phyloP scores from a whole-genome alignment of 2,888 invertebrate species.

The Coelogynopora nodosa region DNA sequence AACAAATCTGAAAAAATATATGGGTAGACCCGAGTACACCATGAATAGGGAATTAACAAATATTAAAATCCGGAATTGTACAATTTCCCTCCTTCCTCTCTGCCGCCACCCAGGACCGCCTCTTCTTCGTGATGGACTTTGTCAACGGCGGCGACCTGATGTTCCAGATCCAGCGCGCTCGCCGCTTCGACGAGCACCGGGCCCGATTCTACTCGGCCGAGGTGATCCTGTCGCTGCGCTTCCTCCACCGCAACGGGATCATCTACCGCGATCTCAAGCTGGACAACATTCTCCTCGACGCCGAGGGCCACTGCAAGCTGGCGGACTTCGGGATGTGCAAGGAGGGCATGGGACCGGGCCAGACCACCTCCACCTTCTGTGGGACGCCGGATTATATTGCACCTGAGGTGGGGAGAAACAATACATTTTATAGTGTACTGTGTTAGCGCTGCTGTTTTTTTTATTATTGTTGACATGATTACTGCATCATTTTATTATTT shows the following conservation, averaged over 20 bases:
- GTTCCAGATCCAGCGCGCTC: slow-evolving; percentile 97
- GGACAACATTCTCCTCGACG: slow-evolving; percentile 93
- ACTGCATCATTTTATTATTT: background rate
- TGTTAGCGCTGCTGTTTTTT: background rate
- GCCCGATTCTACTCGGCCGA: slow-evolving; percentile 97
- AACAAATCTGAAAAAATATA: too few species aligned
- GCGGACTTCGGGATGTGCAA: slow-evolving; percentile 87
- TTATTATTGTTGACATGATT: background rate
- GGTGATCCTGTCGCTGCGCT: slow-evolving; percentile 92
- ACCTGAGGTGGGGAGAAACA: slow-evolving; percentile 72
- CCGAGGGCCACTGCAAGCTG: slow-evolving; percentile 71
- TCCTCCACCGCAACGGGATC: slow-evolving; percentile 90
- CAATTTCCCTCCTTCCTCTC: too few species aligned
- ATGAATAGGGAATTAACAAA: too few species aligned
- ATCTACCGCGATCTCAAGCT: slow-evolving; percentile 93
- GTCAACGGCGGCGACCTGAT: slow-evolving; percentile 85
- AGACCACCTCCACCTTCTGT: slow-evolving; percentile 91
- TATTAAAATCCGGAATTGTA: too few species aligned
- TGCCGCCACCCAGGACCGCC: slow-evolving; percentile 68
- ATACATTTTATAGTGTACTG: too few species aligned
- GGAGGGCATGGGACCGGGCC: slow-evolving; percentile 78
- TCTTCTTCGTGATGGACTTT: slow-evolving; percentile 99
- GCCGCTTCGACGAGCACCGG: slow-evolving; percentile 90
- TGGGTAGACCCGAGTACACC: too few species aligned
- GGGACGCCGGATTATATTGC: slow-evolving; percentile 99